Evolutionary conservation across 2,888 invertebrate genomes (phyloP), one percentile per base, ranked within the genome.

Genomic region (Aleiodes alternator): DNA sequence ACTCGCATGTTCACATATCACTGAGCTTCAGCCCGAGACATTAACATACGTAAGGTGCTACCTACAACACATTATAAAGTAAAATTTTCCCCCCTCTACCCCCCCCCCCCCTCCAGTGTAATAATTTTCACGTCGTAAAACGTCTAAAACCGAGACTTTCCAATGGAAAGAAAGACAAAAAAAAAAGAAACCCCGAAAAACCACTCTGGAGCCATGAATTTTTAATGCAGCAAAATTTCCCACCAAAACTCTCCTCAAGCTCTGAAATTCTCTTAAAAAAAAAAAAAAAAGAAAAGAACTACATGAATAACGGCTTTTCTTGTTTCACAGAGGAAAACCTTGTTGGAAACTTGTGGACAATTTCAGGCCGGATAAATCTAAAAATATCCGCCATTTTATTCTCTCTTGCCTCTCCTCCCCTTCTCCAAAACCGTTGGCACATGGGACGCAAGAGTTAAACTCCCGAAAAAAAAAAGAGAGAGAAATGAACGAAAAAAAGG

Each of bases 21-120:
- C 79, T 43, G 68, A 51, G 68, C 51, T 50, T 68, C 48, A 64
- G 78, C 83, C 84, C 83, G 83, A 82, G 76, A 75, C 76, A 85
- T 86, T 84, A 86, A 83, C 84, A 82, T 84, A 85, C 82, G 81
- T 81, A 83, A 85, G 84, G 80, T 80, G 75, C 73, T 77, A 69
- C 66, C 69, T 68, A 69, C 71, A 75, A 71, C 76, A 78, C 80
- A 86, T 86, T 86, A 83, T 80, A 85, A 83, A 86, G 84, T 84
- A 83, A 84, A 85, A 86, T 85, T 82, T 79, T 16, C 29, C 5
- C 14, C 23, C 6, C 29, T n/a, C n/a, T n/a, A n/a, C 71, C 50
- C 12, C 9, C 14, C n/a, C 12, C 1, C 14, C 38, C n/a, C n/a
- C 55, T 53, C 51, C 69, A 31, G 23, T 14, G 48, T 14, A 48